A percentile compares a stretch with the other conserved stretches of the same genome.
Conservation (phyloP, 2,797 vertebrate genomes). For the Takifugu rubripes region DNA sequence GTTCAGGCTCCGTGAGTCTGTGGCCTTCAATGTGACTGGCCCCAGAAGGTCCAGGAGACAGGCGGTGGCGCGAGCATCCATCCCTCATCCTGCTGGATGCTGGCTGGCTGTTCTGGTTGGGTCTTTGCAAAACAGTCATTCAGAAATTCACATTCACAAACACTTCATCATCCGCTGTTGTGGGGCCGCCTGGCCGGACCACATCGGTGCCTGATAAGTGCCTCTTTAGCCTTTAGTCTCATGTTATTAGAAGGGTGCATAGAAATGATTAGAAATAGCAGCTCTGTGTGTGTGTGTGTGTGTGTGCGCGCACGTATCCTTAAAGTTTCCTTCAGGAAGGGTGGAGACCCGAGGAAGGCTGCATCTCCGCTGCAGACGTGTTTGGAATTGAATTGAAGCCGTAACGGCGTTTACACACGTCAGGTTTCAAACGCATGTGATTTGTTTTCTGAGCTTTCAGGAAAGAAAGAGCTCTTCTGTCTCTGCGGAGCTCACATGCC, state of each 20-base stretch:
- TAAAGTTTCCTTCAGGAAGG: conserved; percentile 32
- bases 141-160: no score
- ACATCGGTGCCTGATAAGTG: neutral
- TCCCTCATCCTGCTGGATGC: neutral
- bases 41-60: neutral
- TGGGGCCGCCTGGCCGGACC: no score
- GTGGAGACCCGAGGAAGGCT: conserved; percentile 2
- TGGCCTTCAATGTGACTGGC: conserved; percentile 11
- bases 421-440: no score
- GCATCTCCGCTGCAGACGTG: conserved; percentile 4
- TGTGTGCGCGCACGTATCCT: neutral
- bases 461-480: no score
- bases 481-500: neutral
- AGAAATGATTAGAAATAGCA: neutral
- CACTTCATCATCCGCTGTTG: no score
- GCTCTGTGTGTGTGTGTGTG: conserved; percentile 3
- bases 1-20: conserved; percentile 7
- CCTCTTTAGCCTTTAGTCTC: conserved; percentile 1
- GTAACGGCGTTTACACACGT: no score
- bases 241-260: neutral
- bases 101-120: no score
- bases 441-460: no score
- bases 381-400: conserved; percentile 20
- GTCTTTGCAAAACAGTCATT: no score
- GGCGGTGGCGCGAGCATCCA: no score